Conservation (phyloP, 2,113 vertebrate species). For the mouse (Mus musculus) region DNA sequence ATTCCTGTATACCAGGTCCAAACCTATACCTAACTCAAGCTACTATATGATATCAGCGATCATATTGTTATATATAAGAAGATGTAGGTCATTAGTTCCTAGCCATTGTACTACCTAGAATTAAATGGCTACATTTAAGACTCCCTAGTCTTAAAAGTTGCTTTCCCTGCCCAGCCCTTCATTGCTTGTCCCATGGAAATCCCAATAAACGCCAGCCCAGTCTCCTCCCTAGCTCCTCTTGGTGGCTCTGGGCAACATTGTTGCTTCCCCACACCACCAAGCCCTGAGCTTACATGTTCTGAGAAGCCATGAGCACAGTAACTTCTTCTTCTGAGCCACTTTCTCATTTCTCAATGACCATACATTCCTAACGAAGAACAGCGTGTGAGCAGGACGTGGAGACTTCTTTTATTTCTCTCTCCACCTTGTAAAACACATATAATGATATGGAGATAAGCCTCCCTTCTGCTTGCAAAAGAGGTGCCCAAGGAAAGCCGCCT, state of each 20-base stretch:
- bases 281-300: background rate
- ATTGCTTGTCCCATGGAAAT: background rate
- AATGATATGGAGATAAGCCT: background rate
- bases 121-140: background rate
- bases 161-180: background rate
- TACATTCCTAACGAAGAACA: background rate
- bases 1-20: background rate
- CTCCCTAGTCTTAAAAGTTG: background rate
- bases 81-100: background rate
- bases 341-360: background rate
- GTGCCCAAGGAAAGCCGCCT: slow-evolving; percentile 3
- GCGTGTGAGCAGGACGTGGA: too few species aligned
- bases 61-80: background rate
- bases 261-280: background rate
- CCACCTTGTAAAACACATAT: background rate
- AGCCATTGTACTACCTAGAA: background rate
- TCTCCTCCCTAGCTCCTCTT: too few species aligned
- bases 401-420: background rate
- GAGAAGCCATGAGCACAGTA: background rate
- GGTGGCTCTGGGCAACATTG: background rate
- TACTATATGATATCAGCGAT: background rate
- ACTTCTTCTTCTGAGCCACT: background rate
- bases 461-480: background rate
- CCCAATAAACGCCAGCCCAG: background rate
- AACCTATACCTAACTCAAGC: background rate